phyloP scores from a whole-genome alignment of 2,888 invertebrate genomes.

The Cosmorhoe ocellata region DNA sequence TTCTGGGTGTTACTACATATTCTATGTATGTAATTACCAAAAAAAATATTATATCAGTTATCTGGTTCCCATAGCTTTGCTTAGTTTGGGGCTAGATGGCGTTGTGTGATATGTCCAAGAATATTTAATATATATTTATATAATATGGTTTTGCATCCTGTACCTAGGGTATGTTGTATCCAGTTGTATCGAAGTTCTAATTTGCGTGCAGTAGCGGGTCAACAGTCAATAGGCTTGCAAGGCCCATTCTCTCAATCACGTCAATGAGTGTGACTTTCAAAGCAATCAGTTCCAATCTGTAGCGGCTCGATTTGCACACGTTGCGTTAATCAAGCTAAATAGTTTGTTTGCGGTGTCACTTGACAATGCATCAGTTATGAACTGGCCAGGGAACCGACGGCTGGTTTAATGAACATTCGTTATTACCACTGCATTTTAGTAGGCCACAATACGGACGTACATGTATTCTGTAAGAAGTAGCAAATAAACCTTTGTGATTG shows the following conservation, averaged over 20 bases:
- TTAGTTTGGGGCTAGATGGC: no score
- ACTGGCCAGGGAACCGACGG: slow-evolving; percentile 5
- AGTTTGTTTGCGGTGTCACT: slow-evolving; percentile 63
- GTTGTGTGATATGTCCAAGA: no score
- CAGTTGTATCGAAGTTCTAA: slow-evolving; percentile 11
- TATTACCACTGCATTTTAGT: background rate
- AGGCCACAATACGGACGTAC: no score
- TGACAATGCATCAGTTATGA: slow-evolving; percentile 20
- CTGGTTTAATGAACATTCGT: slow-evolving; percentile 6
- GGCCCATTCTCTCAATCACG: slow-evolving; percentile 73
- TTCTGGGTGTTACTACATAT: no score
- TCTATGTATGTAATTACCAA: no score
- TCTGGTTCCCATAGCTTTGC: no score
- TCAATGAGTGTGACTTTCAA: slow-evolving; percentile 64
- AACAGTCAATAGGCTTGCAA: slow-evolving; percentile 54
- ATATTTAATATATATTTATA: no score
- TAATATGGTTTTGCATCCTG: background rate
- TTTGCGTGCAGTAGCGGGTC: slow-evolving; percentile 27
- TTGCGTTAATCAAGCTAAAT: slow-evolving; percentile 79
- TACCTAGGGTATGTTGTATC: no score
- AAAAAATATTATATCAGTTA: no score
- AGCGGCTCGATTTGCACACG: slow-evolving; percentile 68
- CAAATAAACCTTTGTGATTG: background rate
- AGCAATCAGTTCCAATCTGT: slow-evolving; percentile 74
- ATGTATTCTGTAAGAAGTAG: background rate